phyloP scores from a whole-genome alignment of 2,888 invertebrate species.

The Caenorhabditis imperialis region DNA sequence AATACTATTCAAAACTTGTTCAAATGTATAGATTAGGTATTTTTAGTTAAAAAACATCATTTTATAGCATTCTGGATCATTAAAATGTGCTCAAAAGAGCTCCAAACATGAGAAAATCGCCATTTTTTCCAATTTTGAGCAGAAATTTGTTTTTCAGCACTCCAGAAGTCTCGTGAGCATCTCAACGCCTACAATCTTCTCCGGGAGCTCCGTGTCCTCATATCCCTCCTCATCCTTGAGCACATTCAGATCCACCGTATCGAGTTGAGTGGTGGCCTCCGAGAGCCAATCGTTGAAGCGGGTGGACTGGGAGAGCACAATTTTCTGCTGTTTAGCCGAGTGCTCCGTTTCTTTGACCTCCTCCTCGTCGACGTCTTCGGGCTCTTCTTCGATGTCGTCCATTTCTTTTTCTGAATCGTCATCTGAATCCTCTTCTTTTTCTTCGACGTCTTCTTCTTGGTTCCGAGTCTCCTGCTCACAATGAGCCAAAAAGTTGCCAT shows the following conservation, averaged over 20 bases:
- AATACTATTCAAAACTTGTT: too few species aligned
- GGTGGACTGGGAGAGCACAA: slow-evolving; percentile 60
- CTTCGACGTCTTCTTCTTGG: slow-evolving; percentile 49
- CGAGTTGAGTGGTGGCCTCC: slow-evolving; percentile 66
- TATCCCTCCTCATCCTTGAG: slow-evolving; percentile 50
- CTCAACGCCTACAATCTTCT: slow-evolving; percentile 39
- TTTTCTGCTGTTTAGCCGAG: slow-evolving; percentile 45
- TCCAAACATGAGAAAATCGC: too few species aligned
- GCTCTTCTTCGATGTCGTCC: slow-evolving; percentile 40
- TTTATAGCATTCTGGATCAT: too few species aligned
- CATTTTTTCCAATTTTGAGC: too few species aligned
- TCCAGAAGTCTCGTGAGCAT: too few species aligned
- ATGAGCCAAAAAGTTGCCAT: slow-evolving; percentile 73
- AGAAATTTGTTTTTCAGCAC: too few species aligned
- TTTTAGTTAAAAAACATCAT: too few species aligned
- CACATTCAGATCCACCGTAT: slow-evolving; percentile 39
- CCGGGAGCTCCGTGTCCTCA: slow-evolving; percentile 43
- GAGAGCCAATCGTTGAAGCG: slow-evolving; percentile 74
- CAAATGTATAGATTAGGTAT: too few species aligned
- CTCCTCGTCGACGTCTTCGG: slow-evolving; percentile 43
- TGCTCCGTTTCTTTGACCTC: slow-evolving; percentile 42
- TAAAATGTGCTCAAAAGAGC: too few species aligned
- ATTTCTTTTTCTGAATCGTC: slow-evolving; percentile 37
- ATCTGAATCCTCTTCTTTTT: slow-evolving; percentile 30
- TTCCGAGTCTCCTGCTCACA: slow-evolving; percentile 60